Base-by-base conservation (phyloP, 2,888 invertebrate species). In the Tetropium fuscum region DNA sequence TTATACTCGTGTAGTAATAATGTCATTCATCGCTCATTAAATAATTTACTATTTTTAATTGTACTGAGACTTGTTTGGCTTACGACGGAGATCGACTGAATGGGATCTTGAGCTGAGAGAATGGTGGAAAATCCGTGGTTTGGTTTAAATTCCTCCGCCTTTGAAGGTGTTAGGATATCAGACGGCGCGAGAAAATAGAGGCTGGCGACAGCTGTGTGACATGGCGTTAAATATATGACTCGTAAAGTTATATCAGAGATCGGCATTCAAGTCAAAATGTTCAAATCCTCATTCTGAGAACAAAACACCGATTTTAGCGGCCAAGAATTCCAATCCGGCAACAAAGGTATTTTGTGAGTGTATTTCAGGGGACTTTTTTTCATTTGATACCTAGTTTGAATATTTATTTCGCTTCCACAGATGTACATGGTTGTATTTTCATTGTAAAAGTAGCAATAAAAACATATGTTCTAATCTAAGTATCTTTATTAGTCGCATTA, bases 181-280 rank as follows among this genome's bases (percentile, higher is more conserved):
- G 69, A 69, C 70, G 69, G 70, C 66, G 70, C 65, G 70, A 74
- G 74, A 76, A 69, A 74, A 75, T 72, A 73, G 68, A 63, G 45
- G 57, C 43, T 55, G 56, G 58, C 57, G 60, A 63, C 63, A 60
- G 43, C 53, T 49, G 60, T 27, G 67, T 75, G 77, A 77, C 77
- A 76, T 70, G 64, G 63, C 67, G 66, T 71, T 71, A 73, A 77
- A 77, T 78, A 77, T 78, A 77, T 78, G 74, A 71, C 70, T 74
- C 74, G 77, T 77, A 73, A 76, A 73, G 69, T 75, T 75, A 75
- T 78, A 78, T 78, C 74, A 69, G 69, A 73, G 76, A 78, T 78
- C 76, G 76, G 76, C 74, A 76, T 76, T 70, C 73, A 66, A 68
- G 64, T 60, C 69, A 69, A 69, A 70, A 70, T 70, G 68, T 69